Base-by-base conservation (phyloP, 2,888 invertebrate species). In the Nematopogon swammerdamellus region DNA sequence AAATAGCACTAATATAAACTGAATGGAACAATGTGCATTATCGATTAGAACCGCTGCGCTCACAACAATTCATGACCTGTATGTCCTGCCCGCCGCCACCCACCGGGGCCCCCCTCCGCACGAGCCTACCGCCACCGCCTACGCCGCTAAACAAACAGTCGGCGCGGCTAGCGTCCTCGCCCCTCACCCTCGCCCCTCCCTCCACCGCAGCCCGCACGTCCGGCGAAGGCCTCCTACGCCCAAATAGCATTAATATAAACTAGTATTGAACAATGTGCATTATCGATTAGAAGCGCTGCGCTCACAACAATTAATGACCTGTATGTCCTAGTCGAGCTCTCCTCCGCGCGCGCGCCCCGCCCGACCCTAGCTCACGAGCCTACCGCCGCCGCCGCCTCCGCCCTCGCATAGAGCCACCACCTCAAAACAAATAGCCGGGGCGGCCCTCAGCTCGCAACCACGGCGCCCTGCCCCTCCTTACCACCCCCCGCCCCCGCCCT, bases 231-330 rank as follows among this genome's bases (percentile, higher is more conserved):
- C n/a, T n/a, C n/a, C n/a, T n/a, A n/a, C n/a, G 70, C 65, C 65
- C 75, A 76, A 77, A 79, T 74, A 75, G 74, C 76, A 77, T 77
- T 77, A 79, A 77, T 76, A 79, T 75, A 77, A 77, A 79, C 76
- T 73, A 70, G 76, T 77, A 76, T 77, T 74, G 76, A 76, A 75
- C 74, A 72, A 68, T 65, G 71, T 67, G 66, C 68, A 65, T 72
- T 77, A 79, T 79, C 77, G 77, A 79, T 79, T 79, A 77, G 77
- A 65, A 73, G 66, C 68, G 63, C 36, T 69, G 72, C 74, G 75
- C 72, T 75, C 74, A 74, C 76, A 72, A 76, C 77, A 79, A 79
- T 79, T 79, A 79, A 79, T 79, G 77, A 77, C 77, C 75, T 77
- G 77, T 72, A 76, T 77, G 77, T 74, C 76, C 72, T 14, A 25